Evolutionary conservation across 2,113 vertebrate genomes (phyloP), one percentile per base, ranked within the genome.

Genomic region (Vombatus ursinus): DNA sequence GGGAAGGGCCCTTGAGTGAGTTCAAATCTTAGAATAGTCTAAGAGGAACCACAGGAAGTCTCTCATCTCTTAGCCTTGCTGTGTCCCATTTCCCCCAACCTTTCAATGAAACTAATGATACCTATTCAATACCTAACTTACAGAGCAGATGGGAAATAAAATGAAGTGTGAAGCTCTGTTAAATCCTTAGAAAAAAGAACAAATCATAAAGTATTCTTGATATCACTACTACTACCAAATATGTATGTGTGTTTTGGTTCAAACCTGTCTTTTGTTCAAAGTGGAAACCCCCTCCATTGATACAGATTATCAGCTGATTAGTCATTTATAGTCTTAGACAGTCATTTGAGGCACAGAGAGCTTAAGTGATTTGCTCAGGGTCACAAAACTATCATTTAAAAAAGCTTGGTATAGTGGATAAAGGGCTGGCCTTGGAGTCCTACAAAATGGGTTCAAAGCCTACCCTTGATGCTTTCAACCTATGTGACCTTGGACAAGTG

Each of bases 41-140:
- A 93, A 84, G n/a, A 44, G 16, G 68, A 84, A 48, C 50, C 89
- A 44, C 0, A 0, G 12, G 90, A 96, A 97, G 52, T 93, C 90
- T 91, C 92, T 50, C 92, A 93, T 92, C 92, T 92, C 91, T 0
- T 31, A 77, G 0, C 53, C 92, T 93, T 68, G 52, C 37, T 44
- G 28, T 84, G 68, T 23, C 19, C 37, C n/a, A 84, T 44, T 84
- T 84, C 22, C 94, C 93, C n/a, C 7, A 31, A 54, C 28, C 90
- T 96, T 50, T 96, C 77, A 51, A 0, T 37, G 57, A 94, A 91
- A 93, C n/a, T 61, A 48, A 93, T 94, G 16, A 25, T 93, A 89
- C 49, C 68, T 95, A 53, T 96, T 94, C 26, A 10, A 94, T 50
- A 89, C 53, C 92, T 95, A 84, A 96, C 25, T 97, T 91, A 90